phyloP scores from a whole-genome alignment of 2,113 vertebrate genomes.

The Austrofundulus limnaeus region DNA sequence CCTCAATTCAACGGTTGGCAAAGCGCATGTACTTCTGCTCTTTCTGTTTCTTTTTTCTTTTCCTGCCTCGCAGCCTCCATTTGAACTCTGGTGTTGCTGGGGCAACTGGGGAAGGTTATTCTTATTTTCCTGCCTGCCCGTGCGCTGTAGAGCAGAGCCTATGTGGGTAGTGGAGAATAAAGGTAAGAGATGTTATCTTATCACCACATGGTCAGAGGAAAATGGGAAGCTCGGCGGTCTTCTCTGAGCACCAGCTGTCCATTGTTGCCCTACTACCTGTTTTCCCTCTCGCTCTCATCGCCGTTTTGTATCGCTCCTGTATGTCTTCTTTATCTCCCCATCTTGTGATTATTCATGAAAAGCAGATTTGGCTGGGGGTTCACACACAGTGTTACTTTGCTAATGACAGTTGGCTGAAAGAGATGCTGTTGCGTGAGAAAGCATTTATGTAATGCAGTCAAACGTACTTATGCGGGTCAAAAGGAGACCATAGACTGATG shows the following conservation, averaged over 20 bases:
- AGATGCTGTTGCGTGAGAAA: constrained; percentile 7
- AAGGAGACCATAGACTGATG: background rate
- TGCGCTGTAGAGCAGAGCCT: constrained; percentile 55
- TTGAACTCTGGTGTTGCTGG: constrained; percentile 42
- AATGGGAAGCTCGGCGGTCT: constrained; percentile 46
- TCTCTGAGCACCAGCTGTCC: constrained; percentile 65
- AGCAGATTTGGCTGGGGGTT: background rate
- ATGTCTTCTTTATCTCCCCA: constrained; percentile 43
- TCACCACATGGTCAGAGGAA: constrained; percentile 49
- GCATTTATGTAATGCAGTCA: background rate
- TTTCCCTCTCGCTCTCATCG: constrained; percentile 33
- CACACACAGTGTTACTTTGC: constrained; percentile 38
- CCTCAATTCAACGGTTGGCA: background rate
- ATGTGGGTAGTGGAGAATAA: constrained; percentile 70
- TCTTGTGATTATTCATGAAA: constrained; percentile 51
- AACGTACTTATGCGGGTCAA: background rate
- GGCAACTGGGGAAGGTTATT: constrained; percentile 55
- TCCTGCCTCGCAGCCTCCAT: constrained; percentile 22
- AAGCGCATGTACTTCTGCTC: background rate
- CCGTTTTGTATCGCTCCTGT: constrained; percentile 7
- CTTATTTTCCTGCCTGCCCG: constrained; percentile 35
- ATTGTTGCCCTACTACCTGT: constrained; percentile 25
- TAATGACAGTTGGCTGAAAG: constrained; percentile 40
- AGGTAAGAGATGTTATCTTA: constrained; percentile 76
- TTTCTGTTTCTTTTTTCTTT: constrained; percentile 22